A percentile compares a stretch with the other conserved stretches of the same genome.
phyloP scores from a whole-genome alignment of 2,888 invertebrate genomes.

The Tenthredo distinguenda region DNA sequence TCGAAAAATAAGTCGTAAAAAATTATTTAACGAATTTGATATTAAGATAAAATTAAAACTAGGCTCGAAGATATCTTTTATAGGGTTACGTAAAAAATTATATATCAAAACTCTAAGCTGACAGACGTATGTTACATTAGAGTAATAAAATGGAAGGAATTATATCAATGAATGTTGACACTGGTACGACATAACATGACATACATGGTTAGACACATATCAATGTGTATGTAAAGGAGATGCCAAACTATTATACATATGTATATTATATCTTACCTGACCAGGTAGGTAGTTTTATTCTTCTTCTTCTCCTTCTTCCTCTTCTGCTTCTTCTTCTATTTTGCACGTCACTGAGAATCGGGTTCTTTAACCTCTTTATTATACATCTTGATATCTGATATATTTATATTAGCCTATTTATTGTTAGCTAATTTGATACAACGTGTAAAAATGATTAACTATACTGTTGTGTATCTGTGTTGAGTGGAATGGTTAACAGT shows the following conservation, averaged over 20 bases:
- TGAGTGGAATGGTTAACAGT: not conserved
- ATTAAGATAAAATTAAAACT: not conserved
- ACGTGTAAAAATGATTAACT: not conserved
- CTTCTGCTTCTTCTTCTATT: not conserved
- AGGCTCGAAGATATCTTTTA: not conserved
- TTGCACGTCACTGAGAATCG: not conserved
- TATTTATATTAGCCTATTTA: not conserved
- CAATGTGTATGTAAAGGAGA: not conserved
- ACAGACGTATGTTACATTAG: not conserved
- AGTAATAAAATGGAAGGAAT: not conserved
- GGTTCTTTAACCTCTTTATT: constrained; percentile 2
- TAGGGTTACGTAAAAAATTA: not conserved
- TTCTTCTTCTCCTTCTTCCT: not conserved
- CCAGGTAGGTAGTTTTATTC: not conserved
- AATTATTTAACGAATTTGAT: not conserved
- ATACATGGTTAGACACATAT: not conserved
- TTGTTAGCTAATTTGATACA: not conserved
- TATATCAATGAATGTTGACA: not conserved
- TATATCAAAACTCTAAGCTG: not conserved
- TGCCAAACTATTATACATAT: not conserved
- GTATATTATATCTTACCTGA: not conserved
- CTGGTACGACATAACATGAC: not conserved
- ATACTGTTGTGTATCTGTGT: not conserved
- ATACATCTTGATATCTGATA: not conserved
- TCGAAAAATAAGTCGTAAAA: not conserved